Base-by-base conservation (phyloP, 2,113 vertebrate species). In the Egretta garzetta region DNA sequence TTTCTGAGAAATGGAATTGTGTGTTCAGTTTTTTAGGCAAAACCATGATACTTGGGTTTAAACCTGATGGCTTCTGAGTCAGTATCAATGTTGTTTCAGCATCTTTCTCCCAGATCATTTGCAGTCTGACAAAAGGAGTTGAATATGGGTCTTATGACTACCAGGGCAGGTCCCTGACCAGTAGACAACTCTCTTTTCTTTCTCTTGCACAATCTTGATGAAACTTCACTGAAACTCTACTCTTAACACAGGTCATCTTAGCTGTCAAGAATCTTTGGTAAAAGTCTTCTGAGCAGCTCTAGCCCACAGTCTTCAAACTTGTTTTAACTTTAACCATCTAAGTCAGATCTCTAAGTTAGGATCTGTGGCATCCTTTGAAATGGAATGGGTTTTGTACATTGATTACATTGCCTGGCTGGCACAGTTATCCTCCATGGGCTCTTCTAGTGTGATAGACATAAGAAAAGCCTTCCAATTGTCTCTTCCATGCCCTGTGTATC, bases 381-480 rank as follows among this genome's bases (percentile, higher is more conserved):
- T 80, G 43, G 41, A 95, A n/a, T 35, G 64, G 66, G 35, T 6
- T 80, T 90, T 85, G 35, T 53, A 60, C 9, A 10, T 72, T 75
- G 70, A 26, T 47, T 89, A 28, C 7, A 17, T 70, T 81, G 26
- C 45, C 91, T 86, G 67, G 23, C 30, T 90, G 33, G 52, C 66
- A 39, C 8, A 43, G 14, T 91, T 79, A 45, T 70, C 55, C 63
- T 73, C 45, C 24, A 82, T 92, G 76, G 76, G 47, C 22, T 86
- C 94, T 92, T 93, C 41, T 35, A 63, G 82, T 68, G 45, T 88
- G 59, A 80, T 80, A 67, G 84, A 84, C 91, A 73, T 87, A 94
- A 94, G 79, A 93, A 91, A 68, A 75, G 21, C 20, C 50, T 92
- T 93, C 32, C 63, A 88, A 4, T 45, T 95, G 55, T 82, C 66